Evolutionary conservation across 2,113 vertebrate species (phyloP).

Genomic region (Vidua chalybeata): DNA sequence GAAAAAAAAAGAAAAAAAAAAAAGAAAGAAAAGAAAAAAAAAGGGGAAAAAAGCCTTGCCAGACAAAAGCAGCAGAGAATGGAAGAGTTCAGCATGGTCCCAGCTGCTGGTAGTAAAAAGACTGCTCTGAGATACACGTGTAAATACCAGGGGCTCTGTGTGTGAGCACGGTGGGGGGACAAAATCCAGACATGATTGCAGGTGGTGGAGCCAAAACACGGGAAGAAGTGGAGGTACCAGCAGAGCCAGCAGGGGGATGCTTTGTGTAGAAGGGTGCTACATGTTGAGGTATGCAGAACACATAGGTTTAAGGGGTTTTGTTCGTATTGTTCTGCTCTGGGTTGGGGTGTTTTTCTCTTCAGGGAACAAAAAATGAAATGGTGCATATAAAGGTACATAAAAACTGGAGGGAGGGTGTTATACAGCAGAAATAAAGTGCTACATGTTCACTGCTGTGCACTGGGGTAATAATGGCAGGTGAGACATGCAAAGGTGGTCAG

Average conservation of each 20-base stretch:
- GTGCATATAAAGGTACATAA: not conserved
- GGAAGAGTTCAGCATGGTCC: not conserved
- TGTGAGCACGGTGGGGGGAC: not conserved
- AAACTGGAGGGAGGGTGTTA: not conserved
- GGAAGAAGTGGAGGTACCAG: not conserved
- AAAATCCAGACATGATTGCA: not conserved
- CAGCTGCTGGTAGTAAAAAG: constrained; percentile 43
- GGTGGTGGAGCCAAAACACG: not conserved
- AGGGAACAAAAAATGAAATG: not conserved
- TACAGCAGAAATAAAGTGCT: not conserved
- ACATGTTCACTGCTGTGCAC: not conserved
- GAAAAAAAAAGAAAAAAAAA: not conserved
- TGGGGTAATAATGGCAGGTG: not conserved
- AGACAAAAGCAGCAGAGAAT: constrained; percentile 43
- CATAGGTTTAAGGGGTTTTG: not conserved
- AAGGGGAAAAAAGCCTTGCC: not conserved
- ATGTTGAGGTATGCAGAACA: not conserved
- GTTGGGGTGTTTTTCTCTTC: not conserved
- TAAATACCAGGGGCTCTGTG: not conserved
- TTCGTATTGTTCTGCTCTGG: not conserved
- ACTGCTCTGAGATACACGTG: not conserved
- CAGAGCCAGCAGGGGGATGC: not conserved
- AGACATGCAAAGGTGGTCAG: not conserved
- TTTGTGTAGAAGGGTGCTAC: not conserved
- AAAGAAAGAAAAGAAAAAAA: not conserved